Base-by-base conservation (phyloP, 2,888 invertebrate genomes). In the Scrobipalpa costella region DNA sequence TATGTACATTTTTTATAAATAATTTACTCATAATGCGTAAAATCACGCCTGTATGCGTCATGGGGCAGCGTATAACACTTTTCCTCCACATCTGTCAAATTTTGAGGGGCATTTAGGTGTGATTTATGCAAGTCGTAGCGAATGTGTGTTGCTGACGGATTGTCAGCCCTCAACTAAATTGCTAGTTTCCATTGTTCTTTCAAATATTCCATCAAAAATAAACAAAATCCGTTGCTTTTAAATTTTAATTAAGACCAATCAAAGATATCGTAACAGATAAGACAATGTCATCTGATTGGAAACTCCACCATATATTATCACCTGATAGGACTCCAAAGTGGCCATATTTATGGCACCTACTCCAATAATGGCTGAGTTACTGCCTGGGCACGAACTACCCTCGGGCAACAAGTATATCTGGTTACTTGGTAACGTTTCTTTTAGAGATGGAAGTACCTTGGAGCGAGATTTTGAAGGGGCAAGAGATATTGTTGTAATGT, bases 351-450 rank as follows among this genome's bases (percentile, higher is more conserved):
- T 75, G 71, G 70, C 67, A 64, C 68, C 62, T 62, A 71, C 71
- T 72, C 68, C 73, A 76, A 77, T 78, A 76, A 77, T 69, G 71
- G 71, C 71, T 73, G 76, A 75, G 75, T 74, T 74, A 72, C 69
- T 71, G 13, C 62, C 64, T 66, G 62, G 13, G 47, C 47, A 52
- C 57, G 47, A 50, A 38, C 44, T 62, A 34, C 61, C 61, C 57
- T 47, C 19, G 34, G 52, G 61, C 40, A 11, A 15, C 47, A 27
- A 40, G 52, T 44, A 57, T 44, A 27, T 40, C 44, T 17, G 21
- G 57, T 59, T 62, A 57, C 49, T 61, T 61, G 40, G 33, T 44
- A 59, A 60, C 60, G 49, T 60, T 60, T 60, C 38, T 60, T 47
- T 60, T 34, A 60, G 17, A 21, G 17, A 21, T 36, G 38, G 19